Base-by-base conservation (phyloP, 1,140 invertebrate genomes). In the Glossosoma conforme region DNA sequence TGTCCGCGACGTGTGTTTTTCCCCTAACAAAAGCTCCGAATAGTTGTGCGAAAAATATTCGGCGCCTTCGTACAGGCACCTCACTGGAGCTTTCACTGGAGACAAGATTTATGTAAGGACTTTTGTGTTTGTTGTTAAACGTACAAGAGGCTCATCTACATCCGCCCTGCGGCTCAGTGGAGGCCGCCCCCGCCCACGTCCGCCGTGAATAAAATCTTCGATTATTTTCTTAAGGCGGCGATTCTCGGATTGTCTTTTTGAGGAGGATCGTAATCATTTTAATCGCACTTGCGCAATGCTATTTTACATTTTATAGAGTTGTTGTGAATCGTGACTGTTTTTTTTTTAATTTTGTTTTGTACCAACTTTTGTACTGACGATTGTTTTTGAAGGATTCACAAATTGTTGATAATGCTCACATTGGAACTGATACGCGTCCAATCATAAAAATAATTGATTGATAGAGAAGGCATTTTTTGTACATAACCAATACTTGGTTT, bases 101-200 rank as follows among this genome's bases (percentile, higher is more conserved):
- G 67, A 69, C 65, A 75, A 74, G 71, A 75, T 75, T 75, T 75
- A 75, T 75, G 70, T 71, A 68, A 70, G 68, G 68, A 73, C 70
- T 73, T 73, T 72, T 71, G 65, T 71, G 68, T 75, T 73, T 71
- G 66, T 70, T 74, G 69, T 73, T 73, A 69, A 72, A 66, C 65
- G 66, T 64, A 62, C 59, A 53, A 53, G 49, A 61, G 61, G 62
- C 69, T 74, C 70, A 74, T 75, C 70, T 73, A 70, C 70, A 70
- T 71, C 68, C 65, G 63, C 69, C 65, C 52, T 25, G 44, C 18
- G 44, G 32, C 14, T 14, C 18, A 24, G 20, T 8, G 20, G 24
- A 18, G 43, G 44, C 15, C 6, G 10, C 2, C 41, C 41, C 11
- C 8, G 15, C 24, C 13, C 48, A 10, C 11, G n/a, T 25, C 37